Percentiles rank a stretch among this genome's conserved stretches.
Evolutionary conservation across 1,140 invertebrate genomes (phyloP).

Genomic region (Trypoxylus dichotomus): DNA sequence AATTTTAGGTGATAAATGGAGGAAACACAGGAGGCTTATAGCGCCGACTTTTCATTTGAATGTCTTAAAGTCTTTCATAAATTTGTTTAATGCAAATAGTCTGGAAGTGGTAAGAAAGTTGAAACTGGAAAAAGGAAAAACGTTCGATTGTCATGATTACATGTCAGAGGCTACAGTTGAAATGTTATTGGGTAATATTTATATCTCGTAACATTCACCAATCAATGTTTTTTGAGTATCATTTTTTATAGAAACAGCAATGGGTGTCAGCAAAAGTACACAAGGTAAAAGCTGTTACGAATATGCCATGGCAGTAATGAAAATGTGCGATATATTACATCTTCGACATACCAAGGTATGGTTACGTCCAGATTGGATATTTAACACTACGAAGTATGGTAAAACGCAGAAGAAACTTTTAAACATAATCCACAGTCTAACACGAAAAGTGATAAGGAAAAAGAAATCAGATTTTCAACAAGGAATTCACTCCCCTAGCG

Average conservation of each 20-base stretch:
- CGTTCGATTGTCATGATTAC: constrained; percentile 78
- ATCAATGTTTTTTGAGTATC: not conserved
- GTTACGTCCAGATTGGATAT: constrained; percentile 79
- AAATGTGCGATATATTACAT: constrained; percentile 82
- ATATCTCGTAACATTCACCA: not conserved
- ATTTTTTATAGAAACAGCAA: constrained; percentile 68
- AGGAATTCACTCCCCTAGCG: constrained; percentile 59
- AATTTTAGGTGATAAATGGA: constrained; percentile 74
- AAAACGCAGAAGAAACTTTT: constrained; percentile 44
- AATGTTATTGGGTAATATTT: constrained; percentile 69
- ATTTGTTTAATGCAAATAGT: constrained; percentile 78
- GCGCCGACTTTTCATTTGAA: constrained; percentile 84
- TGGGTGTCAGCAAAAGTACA: constrained; percentile 77
- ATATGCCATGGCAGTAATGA: constrained; percentile 84
- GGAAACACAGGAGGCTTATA: constrained; percentile 77
- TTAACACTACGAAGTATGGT: constrained; percentile 73
- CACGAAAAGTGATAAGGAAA: constrained; percentile 54
- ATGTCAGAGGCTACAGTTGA: constrained; percentile 84
- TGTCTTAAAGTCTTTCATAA: constrained; percentile 79
- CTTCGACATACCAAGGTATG: constrained; percentile 82
- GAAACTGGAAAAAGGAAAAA: constrained; percentile 66
- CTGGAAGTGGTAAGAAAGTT: constrained; percentile 66
- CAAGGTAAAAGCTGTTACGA: constrained; percentile 76
- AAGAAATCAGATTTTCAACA: constrained; percentile 59
- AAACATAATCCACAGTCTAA: constrained; percentile 80